A percentile compares a stretch with the other conserved stretches of the same genome.
phyloP scores from a whole-genome alignment of 1,140 invertebrate species.

The Tetraneura akinire region DNA sequence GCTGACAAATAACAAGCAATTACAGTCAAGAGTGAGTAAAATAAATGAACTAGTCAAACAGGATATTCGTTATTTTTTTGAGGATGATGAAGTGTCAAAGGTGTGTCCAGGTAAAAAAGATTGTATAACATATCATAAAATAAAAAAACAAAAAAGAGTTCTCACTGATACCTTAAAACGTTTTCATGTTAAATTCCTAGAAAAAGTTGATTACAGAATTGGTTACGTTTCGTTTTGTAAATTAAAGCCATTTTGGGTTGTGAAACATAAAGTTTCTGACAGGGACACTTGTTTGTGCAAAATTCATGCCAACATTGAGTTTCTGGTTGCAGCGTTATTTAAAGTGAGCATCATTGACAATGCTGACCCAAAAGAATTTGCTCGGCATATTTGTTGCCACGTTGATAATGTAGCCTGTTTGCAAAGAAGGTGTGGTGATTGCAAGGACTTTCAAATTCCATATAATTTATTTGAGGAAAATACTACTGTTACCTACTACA shows the following conservation, averaged over 20 bases:
- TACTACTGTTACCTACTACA: not conserved
- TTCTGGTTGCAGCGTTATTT: constrained; percentile 27
- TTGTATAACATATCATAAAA: constrained; percentile 42
- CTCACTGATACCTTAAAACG: constrained; percentile 32
- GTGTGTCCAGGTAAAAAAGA: constrained; percentile 52
- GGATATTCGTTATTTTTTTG: constrained; percentile 44
- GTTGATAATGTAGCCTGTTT: constrained; percentile 42
- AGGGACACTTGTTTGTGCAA: constrained; percentile 50
- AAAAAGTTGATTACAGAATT: constrained; percentile 43
- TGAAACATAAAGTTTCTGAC: constrained; percentile 48
- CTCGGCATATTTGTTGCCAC: constrained; percentile 41
- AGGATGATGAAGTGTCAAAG: constrained; percentile 51
- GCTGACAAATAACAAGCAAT: constrained; percentile 11
- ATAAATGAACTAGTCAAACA: constrained; percentile 48
- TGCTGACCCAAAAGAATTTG: constrained; percentile 30
- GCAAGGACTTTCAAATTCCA: constrained; percentile 25
- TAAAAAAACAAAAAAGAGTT: constrained; percentile 53
- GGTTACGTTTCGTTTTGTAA: constrained; percentile 50
- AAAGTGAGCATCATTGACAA: constrained; percentile 34
- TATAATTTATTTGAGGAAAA: constrained; percentile 39
- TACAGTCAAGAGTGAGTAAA: constrained; percentile 2
- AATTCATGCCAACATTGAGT: constrained; percentile 49
- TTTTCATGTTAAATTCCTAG: not conserved
- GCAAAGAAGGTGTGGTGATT: constrained; percentile 49
- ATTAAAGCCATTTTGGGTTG: constrained; percentile 51